Evolutionary conservation across 2,888 invertebrate species (phyloP).

Genomic region (Cancer borealis): DNA sequence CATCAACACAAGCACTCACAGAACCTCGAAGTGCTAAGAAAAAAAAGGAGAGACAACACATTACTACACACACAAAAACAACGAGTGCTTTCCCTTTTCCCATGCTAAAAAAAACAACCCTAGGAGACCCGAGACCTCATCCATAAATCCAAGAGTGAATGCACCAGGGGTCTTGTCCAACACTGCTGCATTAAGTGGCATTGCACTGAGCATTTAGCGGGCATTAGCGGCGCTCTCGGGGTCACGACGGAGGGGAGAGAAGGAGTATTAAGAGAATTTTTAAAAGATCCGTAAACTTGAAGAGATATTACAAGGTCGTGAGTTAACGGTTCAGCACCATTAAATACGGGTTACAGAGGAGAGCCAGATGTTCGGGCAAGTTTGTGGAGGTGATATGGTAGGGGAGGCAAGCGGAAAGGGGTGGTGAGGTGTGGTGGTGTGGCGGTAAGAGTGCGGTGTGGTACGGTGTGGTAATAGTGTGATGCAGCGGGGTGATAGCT

Average conservation of each 20-base stretch:
- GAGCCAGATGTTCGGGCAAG: not conserved
- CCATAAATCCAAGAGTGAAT: not conserved
- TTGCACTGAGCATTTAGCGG: not conserved
- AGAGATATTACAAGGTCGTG: conserved; percentile 1
- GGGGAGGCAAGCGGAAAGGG: not conserved
- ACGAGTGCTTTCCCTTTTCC: not conserved
- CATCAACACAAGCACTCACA: no score
- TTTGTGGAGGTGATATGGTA: not conserved
- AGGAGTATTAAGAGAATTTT: not conserved
- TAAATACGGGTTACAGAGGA: not conserved
- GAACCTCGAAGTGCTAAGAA: not conserved
- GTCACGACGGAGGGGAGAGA: not conserved
- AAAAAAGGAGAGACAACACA: not conserved
- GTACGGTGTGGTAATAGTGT: not conserved
- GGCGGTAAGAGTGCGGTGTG: not conserved
- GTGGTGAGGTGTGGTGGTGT: not conserved
- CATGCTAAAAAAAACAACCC: not conserved
- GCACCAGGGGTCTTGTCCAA: not conserved
- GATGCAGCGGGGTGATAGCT: no score
- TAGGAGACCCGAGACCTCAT: not conserved
- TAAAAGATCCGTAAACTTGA: not conserved
- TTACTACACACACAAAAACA: not conserved
- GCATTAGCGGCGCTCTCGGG: not conserved
- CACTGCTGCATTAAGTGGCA: not conserved
- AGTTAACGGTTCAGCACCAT: not conserved